Evolutionary conservation across 2,113 vertebrate genomes (phyloP), one percentile per base, ranked within the genome.

Genomic region (Leptosomus discolor): DNA sequence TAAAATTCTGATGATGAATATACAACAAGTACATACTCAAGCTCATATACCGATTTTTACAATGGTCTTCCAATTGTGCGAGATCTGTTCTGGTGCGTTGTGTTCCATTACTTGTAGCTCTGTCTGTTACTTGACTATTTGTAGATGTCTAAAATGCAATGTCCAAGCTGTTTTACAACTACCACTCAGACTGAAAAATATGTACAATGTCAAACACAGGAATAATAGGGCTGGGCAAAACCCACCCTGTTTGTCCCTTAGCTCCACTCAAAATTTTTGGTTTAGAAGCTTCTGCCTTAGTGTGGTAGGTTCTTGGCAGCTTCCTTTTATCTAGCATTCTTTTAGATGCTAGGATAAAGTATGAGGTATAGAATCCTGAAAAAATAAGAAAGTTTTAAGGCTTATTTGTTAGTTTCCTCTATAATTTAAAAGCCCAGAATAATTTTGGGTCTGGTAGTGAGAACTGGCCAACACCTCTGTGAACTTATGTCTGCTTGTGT

Each of bases 191-290:
- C 26, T 37, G 37, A 57, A 74, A 87, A 87, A 63, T 69, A 30
- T 20, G 9, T 53, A 46, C 19, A 9, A 1, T 58, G 43, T 51
- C 54, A 74, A 78, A 63, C 26, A 41, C 10, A 78, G 32, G 12
- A 45, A 20, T 71, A 78, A 51, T 18, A 48, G 46, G 77, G 15
- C 41, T 63, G 57, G 32, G 61, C 5, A 24, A 32, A 18, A 0
- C 0, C 0, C 10, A 21, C 8, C 3, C 4, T 12, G 5, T 67
- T 82, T 39, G 19, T 73, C 10, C 15, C 20, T 54, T 20, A n/a
- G 15, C 8, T 60, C 53, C 30, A 19, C 43, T 77, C 24, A 34
- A 21, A 68, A 20, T 32, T 29, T n/a, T 29, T 76, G 11, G 26
- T 73, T 69, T 86, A 17, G 37, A 56, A 60, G 36, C 36, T 83